These are phyloP conservation scores for Philonicus albiceps DNA, from an alignment of 2,888 invertebrate genomes.

Conservation along the genomic window DNA sequence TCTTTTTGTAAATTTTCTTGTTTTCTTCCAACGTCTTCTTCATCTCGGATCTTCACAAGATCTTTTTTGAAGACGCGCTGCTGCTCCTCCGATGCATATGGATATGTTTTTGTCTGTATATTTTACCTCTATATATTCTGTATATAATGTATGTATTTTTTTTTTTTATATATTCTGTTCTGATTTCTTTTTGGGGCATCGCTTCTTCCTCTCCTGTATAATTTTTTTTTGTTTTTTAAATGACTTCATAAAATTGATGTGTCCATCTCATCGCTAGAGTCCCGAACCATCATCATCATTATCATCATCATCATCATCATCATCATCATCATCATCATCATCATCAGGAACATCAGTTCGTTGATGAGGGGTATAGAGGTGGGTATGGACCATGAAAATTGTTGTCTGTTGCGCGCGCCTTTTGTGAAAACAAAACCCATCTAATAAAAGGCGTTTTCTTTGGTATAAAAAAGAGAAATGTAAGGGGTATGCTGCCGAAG, in stretches of 20 bases:
- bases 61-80: background rate
- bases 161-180: background rate
- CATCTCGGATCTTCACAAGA: background rate
- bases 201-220: background rate
- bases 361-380: too few relatives aligned
- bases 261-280: background rate
- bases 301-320: background rate
- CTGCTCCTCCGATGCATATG: background rate
- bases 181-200: background rate
- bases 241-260: constrained; percentile 20
- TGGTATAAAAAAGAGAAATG: background rate
- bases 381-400: background rate
- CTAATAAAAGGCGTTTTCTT: background rate
- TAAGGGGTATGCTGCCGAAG: background rate
- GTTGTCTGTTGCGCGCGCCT: background rate
- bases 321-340: background rate
- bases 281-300: background rate
- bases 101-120: background rate
- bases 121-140: background rate
- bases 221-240: too few relatives aligned
- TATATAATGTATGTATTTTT: background rate
- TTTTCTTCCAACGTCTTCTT: background rate
- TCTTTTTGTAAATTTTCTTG: background rate
- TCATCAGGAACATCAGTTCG: too few relatives aligned
- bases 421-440: background rate